Base-by-base conservation (phyloP, 2,888 invertebrate species). In the Tromatobia lineatoria region DNA sequence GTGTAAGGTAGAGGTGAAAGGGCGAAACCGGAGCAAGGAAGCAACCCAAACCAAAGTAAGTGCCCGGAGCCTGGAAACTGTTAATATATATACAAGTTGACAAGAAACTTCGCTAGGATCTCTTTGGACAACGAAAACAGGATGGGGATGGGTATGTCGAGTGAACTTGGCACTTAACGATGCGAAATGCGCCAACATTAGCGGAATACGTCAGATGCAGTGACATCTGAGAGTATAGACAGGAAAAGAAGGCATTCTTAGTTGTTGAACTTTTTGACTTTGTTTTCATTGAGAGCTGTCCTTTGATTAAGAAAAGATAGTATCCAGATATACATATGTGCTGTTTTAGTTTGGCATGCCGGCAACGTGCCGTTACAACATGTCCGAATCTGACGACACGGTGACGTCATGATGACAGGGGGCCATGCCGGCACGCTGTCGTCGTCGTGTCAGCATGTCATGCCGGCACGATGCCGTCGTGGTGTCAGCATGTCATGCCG, bases 81-180 rank as follows among this genome's bases (percentile, higher is more conserved):
- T 10, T 59, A 23, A 20, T 52, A 54, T 25, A 74, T 18, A 47
- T 47, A 45, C 18, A 25, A 18, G 47, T 59, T 6, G 59, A 25
- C 29, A 59, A 29, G 47, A 47, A 61, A 61, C 47, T 50, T 13
- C 38, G 38, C 42, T 38, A 54, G 45, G 67, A 67, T 42, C 18
- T 64, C 64, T n/a, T 38, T 11, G 64, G 38, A 42, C 64, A 38
- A n/a, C 42, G 34, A 10, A 10, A 11, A 38, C 10, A 7, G 20
- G 0, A 20, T 2, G 42, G 23, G 66, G 61, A 34, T 6, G 59
- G 66, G 66, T 3, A 23, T 23, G 67, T 25, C 47, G 47, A 67
- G 67, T 25, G 67, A 67, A 67, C 67, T 67, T 67, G 67, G 67
- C 67, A 67, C 67, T 67, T 67, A 67, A 67, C 45, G 47, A 47